Percentiles rank a stretch among this genome's conserved stretches.
Evolutionary conservation across 1,140 invertebrate genomes (phyloP).

Genomic region (Pseudoatta argentina): DNA sequence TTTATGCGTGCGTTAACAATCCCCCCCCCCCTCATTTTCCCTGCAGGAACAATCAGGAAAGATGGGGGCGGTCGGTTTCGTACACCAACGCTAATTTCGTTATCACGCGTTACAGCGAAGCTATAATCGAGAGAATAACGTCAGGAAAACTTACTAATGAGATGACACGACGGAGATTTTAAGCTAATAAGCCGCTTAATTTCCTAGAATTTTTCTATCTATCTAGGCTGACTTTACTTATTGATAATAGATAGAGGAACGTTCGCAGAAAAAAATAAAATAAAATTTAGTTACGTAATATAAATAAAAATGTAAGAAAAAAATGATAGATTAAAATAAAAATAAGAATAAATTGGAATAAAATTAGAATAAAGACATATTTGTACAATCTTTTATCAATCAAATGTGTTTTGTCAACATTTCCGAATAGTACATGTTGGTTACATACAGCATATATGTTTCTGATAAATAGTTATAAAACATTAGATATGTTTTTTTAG

Average conservation of each 20-base stretch:
- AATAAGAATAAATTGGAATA: not conserved
- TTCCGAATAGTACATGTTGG: too few relatives aligned
- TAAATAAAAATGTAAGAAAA: not conserved
- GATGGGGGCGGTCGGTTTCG: constrained; percentile 17
- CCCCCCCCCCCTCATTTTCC: not conserved
- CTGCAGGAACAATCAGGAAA: not conserved
- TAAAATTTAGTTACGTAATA: not conserved
- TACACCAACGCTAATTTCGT: constrained; percentile 53
- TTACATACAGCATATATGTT: too few relatives aligned
- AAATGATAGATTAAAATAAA: not conserved
- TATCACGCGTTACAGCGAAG: constrained; percentile 34
- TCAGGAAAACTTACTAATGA: constrained; percentile 2
- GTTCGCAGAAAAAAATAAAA: not conserved
- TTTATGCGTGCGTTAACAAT: constrained; percentile 43
- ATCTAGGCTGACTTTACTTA: not conserved
- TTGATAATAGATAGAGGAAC: not conserved
- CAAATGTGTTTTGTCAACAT: not conserved
- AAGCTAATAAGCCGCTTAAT: not conserved
- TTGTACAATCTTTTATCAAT: not conserved
- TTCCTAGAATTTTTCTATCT: not conserved
- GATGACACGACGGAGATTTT: not conserved
- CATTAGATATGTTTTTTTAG: too few relatives aligned
- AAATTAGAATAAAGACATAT: too few relatives aligned
- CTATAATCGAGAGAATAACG: constrained; percentile 16
- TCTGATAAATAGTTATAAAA: too few relatives aligned